Evolutionary conservation across 30 jellyfish, hydroid and myxozoan genomes (phyloP).

Genomic region (Cassiopea andromeda): DNA sequence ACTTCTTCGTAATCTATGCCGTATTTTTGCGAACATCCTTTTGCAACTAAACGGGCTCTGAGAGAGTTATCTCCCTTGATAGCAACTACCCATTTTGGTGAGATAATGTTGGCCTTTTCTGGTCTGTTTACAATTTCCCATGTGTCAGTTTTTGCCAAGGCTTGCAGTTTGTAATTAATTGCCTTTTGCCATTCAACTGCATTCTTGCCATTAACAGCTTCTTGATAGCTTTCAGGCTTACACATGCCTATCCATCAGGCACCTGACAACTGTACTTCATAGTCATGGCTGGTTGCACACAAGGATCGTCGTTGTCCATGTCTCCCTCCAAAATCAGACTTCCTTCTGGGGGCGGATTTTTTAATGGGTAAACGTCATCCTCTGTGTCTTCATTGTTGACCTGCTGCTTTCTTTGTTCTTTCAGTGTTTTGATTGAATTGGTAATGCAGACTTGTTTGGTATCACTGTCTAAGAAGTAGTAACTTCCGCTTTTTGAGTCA

Average conservation of each 20-base stretch:
- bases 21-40: not conserved
- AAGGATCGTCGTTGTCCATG: not conserved
- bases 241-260: not conserved
- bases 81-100: not conserved
- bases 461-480: not conserved
- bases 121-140: not conserved
- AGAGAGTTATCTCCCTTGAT: not conserved
- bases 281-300: not conserved
- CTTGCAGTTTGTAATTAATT: not conserved
- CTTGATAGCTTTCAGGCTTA: not conserved
- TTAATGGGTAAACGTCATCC: not conserved
- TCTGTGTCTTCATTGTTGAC: not conserved
- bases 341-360: not conserved
- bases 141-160: not conserved
- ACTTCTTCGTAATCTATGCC: not conserved
- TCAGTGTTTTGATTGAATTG: not conserved
- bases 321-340: constrained; percentile 4
- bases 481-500: not conserved
- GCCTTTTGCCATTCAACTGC: not conserved
- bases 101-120: not conserved
- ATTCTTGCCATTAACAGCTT: not conserved
- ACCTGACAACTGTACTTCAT: not conserved
- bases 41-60: not conserved
- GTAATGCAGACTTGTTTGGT: not conserved
- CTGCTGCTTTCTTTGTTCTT: not conserved